Base-by-base conservation (phyloP, 2,888 invertebrate genomes). In the Stictocephala bisonia region DNA sequence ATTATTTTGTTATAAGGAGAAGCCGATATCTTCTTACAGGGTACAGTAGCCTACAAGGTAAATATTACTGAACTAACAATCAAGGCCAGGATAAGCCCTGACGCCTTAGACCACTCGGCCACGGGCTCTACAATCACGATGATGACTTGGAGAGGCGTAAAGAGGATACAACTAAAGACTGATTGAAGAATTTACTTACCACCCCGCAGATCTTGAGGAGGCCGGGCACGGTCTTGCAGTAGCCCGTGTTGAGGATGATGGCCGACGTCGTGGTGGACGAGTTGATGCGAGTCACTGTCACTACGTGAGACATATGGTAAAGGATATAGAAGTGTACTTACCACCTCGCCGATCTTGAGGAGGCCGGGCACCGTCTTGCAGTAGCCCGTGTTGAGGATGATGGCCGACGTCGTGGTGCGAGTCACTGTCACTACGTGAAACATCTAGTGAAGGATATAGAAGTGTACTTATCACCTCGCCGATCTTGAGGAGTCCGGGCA, bases 371-470 rank as follows among this genome's bases (percentile, higher is more conserved):
- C 86, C 26, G 92, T 89, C 83, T 91, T 91, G 78, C 95, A 84
- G 83, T 94, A 95, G 60, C 93, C 92, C 4, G 91, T 91, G 84
- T 96, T 95, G 76, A 95, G 85, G 79, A 93, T 89, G 77, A 95
- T 87, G 7, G 91, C 89, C 9, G 93, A 91, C 20, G 93, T 91
- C 27, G 91, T 89, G 24, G 91, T 88, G 9, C 92, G 90, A 74
- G 93, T 93, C 74, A 95, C 93, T 56, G 95, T 95, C 79, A 95
- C 93, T 40, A 93, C 88, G 85, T 95, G 95, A 77, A 95, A 95
- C 95, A 95, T 95, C 80, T 84, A 89, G 78, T n/a, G n/a, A n/a
- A n/a, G n/a, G n/a, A n/a, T n/a, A n/a, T n/a, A n/a, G n/a, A n/a
- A n/a, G n/a, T 53, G 15, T 72, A 81, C 87, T 87, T 85, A 95